phyloP scores from a whole-genome alignment of 2,797 vertebrate genomes.

The Ceryle rudis region DNA sequence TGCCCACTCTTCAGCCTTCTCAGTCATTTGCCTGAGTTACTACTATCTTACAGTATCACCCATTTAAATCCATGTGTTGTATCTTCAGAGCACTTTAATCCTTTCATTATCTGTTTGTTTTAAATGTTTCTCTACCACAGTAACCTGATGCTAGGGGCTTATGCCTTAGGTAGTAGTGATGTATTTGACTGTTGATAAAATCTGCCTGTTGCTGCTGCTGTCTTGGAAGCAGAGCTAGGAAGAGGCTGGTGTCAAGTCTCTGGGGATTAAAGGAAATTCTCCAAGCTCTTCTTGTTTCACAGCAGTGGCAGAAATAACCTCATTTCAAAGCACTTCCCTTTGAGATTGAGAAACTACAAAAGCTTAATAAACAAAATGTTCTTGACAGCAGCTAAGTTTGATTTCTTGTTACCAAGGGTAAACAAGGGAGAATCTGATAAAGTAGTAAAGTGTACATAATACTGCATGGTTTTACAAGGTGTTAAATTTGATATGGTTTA shows the following conservation, averaged over 20 bases:
- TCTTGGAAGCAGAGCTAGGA: background rate
- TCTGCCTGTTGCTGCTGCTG: fast-evolving
- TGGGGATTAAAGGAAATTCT: background rate
- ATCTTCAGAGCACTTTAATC: background rate
- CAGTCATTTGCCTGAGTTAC: background rate
- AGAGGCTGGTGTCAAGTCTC: background rate
- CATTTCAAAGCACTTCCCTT: background rate
- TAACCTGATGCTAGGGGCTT: background rate
- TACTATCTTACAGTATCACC: background rate
- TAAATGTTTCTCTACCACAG: background rate
- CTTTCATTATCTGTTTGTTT: background rate
- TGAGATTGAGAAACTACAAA: background rate
- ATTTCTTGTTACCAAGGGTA: background rate
- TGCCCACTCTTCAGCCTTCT: background rate
- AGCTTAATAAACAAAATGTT: background rate
- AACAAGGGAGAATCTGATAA: background rate
- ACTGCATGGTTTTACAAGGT: background rate
- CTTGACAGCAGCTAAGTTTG: background rate
- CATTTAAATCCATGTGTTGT: background rate
- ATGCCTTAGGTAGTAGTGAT: background rate
- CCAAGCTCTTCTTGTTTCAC: background rate
- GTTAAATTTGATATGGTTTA: background rate
- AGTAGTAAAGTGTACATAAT: background rate
- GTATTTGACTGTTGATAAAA: background rate
- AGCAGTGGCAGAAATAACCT: background rate